Conservation (phyloP, 2,888 invertebrate genomes). For the Aproaerema taeniolella region DNA sequence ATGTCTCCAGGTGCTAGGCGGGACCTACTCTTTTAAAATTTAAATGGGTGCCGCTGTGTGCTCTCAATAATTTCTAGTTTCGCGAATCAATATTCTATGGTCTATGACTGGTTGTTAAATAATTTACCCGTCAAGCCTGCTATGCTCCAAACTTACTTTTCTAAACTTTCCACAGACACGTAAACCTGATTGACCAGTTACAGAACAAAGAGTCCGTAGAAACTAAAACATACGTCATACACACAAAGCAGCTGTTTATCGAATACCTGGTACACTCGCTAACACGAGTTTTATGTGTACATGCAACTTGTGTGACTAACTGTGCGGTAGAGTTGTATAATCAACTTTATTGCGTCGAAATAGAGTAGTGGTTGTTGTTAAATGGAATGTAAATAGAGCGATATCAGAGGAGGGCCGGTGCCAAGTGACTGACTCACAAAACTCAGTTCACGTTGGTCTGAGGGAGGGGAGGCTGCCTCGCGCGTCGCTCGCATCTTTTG, state of each 20-base stretch:
- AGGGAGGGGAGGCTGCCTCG: conserved; percentile 11
- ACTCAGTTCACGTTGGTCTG: conserved; percentile 1
- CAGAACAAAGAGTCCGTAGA: too few species aligned
- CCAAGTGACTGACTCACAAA: conserved; percentile 1
- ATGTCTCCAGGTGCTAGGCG: too few species aligned
- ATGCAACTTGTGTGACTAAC: background rate
- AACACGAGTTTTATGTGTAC: background rate
- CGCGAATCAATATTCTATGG: too few species aligned
- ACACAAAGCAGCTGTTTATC: conserved; percentile 8
- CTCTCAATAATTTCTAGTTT: too few species aligned
- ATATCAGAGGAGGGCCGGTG: conserved; percentile 10
- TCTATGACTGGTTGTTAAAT: too few species aligned
- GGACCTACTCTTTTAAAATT: too few species aligned
- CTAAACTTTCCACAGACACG: too few species aligned
- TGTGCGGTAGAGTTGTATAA: background rate
- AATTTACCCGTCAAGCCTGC: too few species aligned
- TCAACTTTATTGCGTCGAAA: conserved; percentile 1
- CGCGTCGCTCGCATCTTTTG: conserved; percentile 24
- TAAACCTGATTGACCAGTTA: too few species aligned
- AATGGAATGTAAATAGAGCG: conserved; percentile 8
- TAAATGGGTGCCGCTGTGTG: too few species aligned
- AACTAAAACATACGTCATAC: too few species aligned
- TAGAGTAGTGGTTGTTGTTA: conserved; percentile 4
- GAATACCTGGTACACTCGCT: conserved; percentile 1
- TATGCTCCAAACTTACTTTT: too few species aligned